Percentiles rank a stretch among this genome's conserved stretches.
These are phyloP conservation scores for Fistularia tabacaria DNA, from an alignment of 2,797 vertebrate genomes.

Conservation along the genomic window DNA sequence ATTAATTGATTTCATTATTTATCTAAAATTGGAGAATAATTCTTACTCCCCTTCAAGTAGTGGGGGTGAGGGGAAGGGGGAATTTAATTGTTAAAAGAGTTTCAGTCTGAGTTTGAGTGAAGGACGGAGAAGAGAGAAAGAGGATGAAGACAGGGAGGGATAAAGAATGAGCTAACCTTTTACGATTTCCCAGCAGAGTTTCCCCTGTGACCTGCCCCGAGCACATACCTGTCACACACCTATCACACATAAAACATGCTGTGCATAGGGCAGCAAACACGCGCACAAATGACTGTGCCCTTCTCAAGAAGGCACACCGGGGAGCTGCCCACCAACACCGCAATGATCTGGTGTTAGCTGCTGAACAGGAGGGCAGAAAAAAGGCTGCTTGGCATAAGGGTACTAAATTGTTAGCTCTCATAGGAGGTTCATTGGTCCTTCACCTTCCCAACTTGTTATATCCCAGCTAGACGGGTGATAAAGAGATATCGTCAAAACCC, in stretches of 20 bases:
- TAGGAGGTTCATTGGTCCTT: slow-evolving; percentile 21
- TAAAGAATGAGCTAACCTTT: slow-evolving; percentile 70
- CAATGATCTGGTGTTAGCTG: slow-evolving; percentile 44
- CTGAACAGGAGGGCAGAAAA: slow-evolving; percentile 41
- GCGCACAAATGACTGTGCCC: slow-evolving; percentile 34
- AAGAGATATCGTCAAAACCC: slow-evolving; percentile 6
- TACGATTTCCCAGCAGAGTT: slow-evolving; percentile 62
- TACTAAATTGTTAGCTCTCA: slow-evolving; percentile 37
- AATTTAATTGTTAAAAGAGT: slow-evolving; percentile 6
- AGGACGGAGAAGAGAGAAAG: slow-evolving; percentile 22
- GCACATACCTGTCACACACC: slow-evolving; percentile 69
- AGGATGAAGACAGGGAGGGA: slow-evolving; percentile 38
- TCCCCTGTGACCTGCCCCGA: slow-evolving; percentile 68
- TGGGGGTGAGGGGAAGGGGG: slow-evolving; percentile 6
- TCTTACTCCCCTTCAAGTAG: not conserved
- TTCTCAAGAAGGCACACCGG: slow-evolving; percentile 49
- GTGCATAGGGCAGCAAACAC: slow-evolving; percentile 44
- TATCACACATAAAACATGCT: slow-evolving; percentile 60
- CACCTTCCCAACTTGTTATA: slow-evolving; percentile 26
- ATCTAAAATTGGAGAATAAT: slow-evolving; percentile 6
- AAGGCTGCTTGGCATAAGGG: slow-evolving; percentile 35
- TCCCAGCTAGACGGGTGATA: slow-evolving; percentile 11
- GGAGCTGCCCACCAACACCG: slow-evolving; percentile 59
- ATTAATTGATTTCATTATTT: slow-evolving; percentile 16
- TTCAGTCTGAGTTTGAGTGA: slow-evolving; percentile 36